Conservation (phyloP, 2,113 vertebrate genomes). For the Crotalus helleri region DNA sequence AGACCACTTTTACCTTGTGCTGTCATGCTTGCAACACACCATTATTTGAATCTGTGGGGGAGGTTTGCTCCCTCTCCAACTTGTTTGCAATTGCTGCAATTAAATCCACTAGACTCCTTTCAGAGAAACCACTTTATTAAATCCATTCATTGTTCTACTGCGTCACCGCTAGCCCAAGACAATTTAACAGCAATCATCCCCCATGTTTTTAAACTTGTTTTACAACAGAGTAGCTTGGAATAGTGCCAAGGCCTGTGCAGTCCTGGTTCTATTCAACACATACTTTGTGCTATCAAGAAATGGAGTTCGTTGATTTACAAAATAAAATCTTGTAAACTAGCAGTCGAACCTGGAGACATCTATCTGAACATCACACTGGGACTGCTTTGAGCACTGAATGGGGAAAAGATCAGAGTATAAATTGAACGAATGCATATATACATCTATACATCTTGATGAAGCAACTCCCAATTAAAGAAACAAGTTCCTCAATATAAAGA, state of each 20-base stretch:
- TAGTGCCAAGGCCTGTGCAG: neutral
- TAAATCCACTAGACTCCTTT: slow-evolving; percentile 2
- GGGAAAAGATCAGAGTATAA: neutral
- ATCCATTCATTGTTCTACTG: neutral
- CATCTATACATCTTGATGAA: neutral
- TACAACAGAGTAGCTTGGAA: neutral
- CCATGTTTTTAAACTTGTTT: neutral
- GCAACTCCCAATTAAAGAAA: neutral
- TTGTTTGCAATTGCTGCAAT: neutral
- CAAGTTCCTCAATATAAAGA: neutral
- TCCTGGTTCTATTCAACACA: neutral
- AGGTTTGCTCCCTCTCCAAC: neutral
- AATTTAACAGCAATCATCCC: neutral
- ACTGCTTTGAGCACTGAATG: neutral
- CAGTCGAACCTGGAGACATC: neutral
- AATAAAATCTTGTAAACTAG: neutral
- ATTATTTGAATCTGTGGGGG: neutral
- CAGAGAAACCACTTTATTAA: neutral
- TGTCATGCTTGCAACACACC: neutral
- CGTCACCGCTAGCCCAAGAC: neutral
- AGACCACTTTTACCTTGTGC: neutral
- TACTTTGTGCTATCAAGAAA: neutral
- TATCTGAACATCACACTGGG: neutral
- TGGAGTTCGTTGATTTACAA: neutral
- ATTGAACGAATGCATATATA: neutral